These are phyloP conservation scores for Drosophila buzzatii DNA, from an alignment of 2,888 invertebrate genomes.

Conservation along the genomic window DNA sequence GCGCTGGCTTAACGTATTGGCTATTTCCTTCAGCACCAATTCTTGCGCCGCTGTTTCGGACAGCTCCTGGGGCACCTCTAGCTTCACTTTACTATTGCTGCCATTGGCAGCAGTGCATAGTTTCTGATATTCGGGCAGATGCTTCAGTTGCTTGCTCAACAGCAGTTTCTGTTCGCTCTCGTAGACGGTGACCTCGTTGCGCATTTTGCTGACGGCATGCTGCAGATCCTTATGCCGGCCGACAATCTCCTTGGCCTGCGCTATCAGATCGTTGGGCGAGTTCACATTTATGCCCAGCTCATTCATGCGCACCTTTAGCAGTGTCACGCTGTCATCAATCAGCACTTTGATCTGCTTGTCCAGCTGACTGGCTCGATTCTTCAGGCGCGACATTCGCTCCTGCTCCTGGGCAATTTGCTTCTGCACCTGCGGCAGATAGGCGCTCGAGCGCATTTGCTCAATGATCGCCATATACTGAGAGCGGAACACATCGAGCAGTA, in stretches of 20 bases:
- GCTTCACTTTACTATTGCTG: conserved; percentile 78
- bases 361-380: conserved; percentile 94
- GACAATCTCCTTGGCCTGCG: conserved; percentile 96
- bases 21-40: conserved; percentile 94
- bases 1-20: conserved; percentile 92
- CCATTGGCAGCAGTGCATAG: conserved; percentile 48
- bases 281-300: conserved; percentile 96
- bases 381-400: conserved; percentile 92
- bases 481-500: conserved; percentile 93
- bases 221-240: conserved; percentile 96
- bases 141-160: conserved; percentile 90
- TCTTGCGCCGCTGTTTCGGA: conserved; percentile 91
- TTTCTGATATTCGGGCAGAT: conserved; percentile 88
- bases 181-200: conserved; percentile 90
- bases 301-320: conserved; percentile 95
- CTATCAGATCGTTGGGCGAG: conserved; percentile 93
- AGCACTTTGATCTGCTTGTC: conserved; percentile 97
- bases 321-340: conserved; percentile 95
- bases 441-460: conserved; percentile 92
- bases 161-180: conserved; percentile 92
- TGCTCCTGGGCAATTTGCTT: conserved; percentile 93
- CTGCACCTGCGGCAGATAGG: conserved; percentile 90
- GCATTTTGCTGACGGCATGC: conserved; percentile 93
- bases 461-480: conserved; percentile 94
- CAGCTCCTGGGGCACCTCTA: conserved; percentile 85